A percentile compares a stretch with the other conserved stretches of the same genome.
Conservation (phyloP, 2,888 invertebrate genomes). For the Tetranychus piercei region DNA sequence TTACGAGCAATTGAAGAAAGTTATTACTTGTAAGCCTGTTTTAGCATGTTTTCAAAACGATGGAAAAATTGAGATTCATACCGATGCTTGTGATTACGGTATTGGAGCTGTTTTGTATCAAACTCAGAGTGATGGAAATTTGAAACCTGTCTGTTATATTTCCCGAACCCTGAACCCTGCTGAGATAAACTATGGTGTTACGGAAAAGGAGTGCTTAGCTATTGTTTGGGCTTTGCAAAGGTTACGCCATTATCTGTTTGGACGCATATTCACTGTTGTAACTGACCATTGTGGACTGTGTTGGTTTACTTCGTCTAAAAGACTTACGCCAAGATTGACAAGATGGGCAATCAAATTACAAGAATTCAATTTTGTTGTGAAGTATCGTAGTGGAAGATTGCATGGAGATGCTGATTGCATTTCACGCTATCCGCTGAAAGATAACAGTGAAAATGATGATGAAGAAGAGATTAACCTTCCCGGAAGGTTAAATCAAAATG, state of each 20-base stretch:
- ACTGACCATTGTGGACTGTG: conserved; percentile 15
- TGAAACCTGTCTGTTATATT: neutral
- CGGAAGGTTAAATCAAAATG: no score
- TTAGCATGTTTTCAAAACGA: conserved; percentile 1
- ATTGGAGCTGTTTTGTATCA: conserved; percentile 3
- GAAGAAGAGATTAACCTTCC: neutral
- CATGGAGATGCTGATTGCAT: conserved; percentile 8
- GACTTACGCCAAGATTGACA: neutral
- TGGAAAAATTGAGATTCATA: conserved; percentile 5
- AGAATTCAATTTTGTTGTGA: neutral
- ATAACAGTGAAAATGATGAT: neutral
- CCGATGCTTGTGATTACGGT: conserved; percentile 13
- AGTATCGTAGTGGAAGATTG: neutral
- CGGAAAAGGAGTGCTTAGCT: conserved; percentile 15
- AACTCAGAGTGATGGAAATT: neutral
- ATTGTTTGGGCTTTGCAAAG: conserved; percentile 8
- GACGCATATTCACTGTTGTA: neutral
- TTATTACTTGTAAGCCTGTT: neutral
- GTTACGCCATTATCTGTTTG: conserved; percentile 14
- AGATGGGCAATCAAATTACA: neutral
- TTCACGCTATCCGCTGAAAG: neutral
- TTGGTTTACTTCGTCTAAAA: conserved; percentile 1
- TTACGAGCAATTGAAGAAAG: neutral
- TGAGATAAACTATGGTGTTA: conserved; percentile 8
- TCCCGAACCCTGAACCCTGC: neutral